Evolutionary conservation across 2,888 invertebrate genomes (phyloP), one percentile per base, ranked within the genome.

Genomic region (Limnephilus marmoratus): DNA sequence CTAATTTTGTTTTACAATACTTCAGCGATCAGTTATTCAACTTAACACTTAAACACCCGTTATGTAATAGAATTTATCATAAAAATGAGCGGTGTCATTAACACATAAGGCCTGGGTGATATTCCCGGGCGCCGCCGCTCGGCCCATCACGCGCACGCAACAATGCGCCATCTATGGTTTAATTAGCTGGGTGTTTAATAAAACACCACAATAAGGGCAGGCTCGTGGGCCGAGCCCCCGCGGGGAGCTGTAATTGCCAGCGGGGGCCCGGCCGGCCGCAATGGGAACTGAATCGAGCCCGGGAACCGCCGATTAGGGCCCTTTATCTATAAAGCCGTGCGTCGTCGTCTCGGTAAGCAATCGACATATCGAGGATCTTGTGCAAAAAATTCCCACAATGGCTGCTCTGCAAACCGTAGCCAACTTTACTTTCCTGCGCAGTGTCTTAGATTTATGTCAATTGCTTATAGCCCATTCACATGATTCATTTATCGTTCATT

Each of bases 161-260:
- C 85, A 92, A 91, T 91, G 89, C 24, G 68, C 68, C 68, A 68
- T 68, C 68, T 68, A 68, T n/a, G 92, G 93, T 92, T 93, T 93
- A 93, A 93, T 93, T 93, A 93, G 91, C 87, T 90, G 91, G 92
- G 93, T 92, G 92, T 93, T 91, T 93, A 93, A 93, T 93, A 93
- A 93, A 91, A 93, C 68, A 68, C 90, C 53, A 91, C 90, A 92
- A 92, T 92, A 92, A 92, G 85, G 53, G 31, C 82, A 81, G 90
- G 90, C 90, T 45, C 68, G 68, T 68, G 68, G 68, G 83, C 90
- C 15, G 90, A 91, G 29, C 87, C 90, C 93, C 93, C 92, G 92
- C 90, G 11, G 93, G 89, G 89, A n/a, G 24, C 41, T 85, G 83
- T 93, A 92, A 93, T 93, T 93, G 93, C 90, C 90, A 88, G 49